phyloP scores from a whole-genome alignment of 2,888 invertebrate genomes.

The Heteropelma amictum region DNA sequence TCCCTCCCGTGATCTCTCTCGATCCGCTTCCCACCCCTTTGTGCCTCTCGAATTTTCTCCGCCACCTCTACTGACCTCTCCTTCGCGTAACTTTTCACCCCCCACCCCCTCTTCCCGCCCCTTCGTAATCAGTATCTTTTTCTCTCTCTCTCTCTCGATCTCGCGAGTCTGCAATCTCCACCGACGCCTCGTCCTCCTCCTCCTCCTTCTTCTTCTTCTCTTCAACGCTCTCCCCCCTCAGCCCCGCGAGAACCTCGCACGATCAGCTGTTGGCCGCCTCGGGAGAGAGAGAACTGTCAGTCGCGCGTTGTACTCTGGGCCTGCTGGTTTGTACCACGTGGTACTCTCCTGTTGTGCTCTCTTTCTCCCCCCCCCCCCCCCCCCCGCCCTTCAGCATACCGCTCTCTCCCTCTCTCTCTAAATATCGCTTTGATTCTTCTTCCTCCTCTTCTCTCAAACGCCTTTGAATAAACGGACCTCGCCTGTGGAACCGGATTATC shows the following conservation, averaged over 20 bases:
- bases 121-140: too few relatives aligned
- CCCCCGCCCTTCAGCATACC: not conserved
- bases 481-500: not conserved
- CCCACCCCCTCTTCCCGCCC: slow-evolving; percentile 56
- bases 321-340: slow-evolving; percentile 58
- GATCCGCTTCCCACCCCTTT: slow-evolving; percentile 49
- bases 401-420: not conserved
- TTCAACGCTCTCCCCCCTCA: slow-evolving; percentile 50
- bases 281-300: slow-evolving; percentile 68
- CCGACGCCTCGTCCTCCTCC: slow-evolving; percentile 46
- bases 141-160: slow-evolving; percentile 57
- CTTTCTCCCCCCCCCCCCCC: slow-evolving; percentile 6
- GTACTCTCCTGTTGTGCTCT: slow-evolving; percentile 13
- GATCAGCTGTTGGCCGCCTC: slow-evolving; percentile 68
- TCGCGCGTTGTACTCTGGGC: slow-evolving; percentile 65
- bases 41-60: slow-evolving; percentile 37
- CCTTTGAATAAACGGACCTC: slow-evolving; percentile 18
- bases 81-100: slow-evolving; percentile 27
- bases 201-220: slow-evolving; percentile 40
- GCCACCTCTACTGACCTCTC: slow-evolving; percentile 39
- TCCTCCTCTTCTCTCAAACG: slow-evolving; percentile 14
- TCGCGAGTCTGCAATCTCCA: slow-evolving; percentile 31
- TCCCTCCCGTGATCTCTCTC: slow-evolving; percentile 53
- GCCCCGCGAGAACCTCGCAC: slow-evolving; percentile 59
- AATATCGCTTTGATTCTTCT: not conserved